These are phyloP conservation scores for Tetheella fluctuosa DNA, from an alignment of 2,888 invertebrate genomes.

Conservation along the genomic window DNA sequence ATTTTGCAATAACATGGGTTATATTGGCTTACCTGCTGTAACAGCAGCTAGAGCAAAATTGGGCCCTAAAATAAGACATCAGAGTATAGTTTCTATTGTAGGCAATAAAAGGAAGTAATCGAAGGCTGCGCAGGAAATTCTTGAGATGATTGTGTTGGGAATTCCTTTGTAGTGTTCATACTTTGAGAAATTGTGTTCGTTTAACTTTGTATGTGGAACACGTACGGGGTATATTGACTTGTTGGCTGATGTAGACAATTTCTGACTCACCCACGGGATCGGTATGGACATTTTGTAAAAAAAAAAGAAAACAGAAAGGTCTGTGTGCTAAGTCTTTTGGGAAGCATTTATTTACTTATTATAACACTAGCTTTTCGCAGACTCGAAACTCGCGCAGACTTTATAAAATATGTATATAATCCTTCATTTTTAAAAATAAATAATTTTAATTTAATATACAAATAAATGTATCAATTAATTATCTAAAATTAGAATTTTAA, in stretches of 20 bases:
- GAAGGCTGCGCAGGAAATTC: constrained; percentile 56
- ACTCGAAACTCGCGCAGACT: no score
- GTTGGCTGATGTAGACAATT: background rate
- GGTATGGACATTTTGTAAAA: no score
- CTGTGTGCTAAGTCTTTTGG: no score
- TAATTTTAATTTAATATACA: no score
- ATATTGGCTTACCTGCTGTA: constrained; percentile 7
- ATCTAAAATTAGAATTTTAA: no score
- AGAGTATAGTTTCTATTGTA: constrained; percentile 24
- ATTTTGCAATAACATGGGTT: constrained; percentile 10
- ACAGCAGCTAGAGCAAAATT: constrained; percentile 4
- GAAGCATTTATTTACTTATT: no score
- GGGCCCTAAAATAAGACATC: background rate
- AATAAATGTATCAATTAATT: no score
- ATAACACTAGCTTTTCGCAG: no score
- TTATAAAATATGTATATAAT: no score
- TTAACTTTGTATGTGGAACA: constrained; percentile 1
- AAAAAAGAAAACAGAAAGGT: no score
- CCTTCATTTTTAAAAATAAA: no score
- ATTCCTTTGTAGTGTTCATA: constrained; percentile 62
- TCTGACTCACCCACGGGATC: no score
- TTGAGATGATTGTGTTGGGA: constrained; percentile 47
- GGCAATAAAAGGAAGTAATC: constrained; percentile 26
- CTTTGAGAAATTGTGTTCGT: constrained; percentile 28
- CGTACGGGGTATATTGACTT: background rate